Evolutionary conservation across 2,797 vertebrate genomes (phyloP).

Genomic region (Scleropages formosus): DNA sequence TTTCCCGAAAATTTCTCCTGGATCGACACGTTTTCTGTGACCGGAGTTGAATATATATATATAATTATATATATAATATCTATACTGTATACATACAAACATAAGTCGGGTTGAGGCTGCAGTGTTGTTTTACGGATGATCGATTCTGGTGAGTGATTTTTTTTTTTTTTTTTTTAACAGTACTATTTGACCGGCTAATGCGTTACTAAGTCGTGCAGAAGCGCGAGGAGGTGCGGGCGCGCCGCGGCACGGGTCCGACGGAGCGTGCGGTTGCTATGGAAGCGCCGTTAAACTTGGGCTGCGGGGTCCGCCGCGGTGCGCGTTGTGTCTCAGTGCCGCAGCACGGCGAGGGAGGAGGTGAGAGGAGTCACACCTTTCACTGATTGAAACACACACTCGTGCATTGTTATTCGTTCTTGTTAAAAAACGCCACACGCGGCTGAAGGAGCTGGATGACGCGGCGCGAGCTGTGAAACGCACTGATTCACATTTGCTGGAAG

Average conservation of each 20-base stretch:
- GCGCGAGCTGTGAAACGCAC: too few relatives aligned
- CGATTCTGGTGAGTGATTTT: slow-evolving; percentile 53
- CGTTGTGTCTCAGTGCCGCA: slow-evolving; percentile 30
- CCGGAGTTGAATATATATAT: neutral
- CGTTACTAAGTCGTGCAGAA: too few relatives aligned
- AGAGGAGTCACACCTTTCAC: too few relatives aligned
- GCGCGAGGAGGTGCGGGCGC: too few relatives aligned
- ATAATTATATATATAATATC: slow-evolving; percentile 46
- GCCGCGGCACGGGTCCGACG: neutral
- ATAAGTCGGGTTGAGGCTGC: slow-evolving; percentile 46
- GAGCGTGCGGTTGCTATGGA: slow-evolving; percentile 30
- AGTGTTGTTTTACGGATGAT: slow-evolving; percentile 36
- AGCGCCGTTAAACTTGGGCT: slow-evolving; percentile 34
- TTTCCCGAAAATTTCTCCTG: neutral
- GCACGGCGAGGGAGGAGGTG: slow-evolving; percentile 7
- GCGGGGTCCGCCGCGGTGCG: neutral
- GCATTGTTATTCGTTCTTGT: too few relatives aligned
- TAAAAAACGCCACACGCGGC: too few relatives aligned
- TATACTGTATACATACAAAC: slow-evolving; percentile 41
- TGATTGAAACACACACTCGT: too few relatives aligned
- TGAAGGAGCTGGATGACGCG: too few relatives aligned
- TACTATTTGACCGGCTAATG: neutral
- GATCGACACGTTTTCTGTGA: neutral
- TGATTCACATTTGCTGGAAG: too few relatives aligned
- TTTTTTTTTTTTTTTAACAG: slow-evolving; percentile 17